These are phyloP conservation scores for Tyrophagus putrescentiae DNA, from an alignment of 1,140 invertebrate species.

Conservation along the genomic window DNA sequence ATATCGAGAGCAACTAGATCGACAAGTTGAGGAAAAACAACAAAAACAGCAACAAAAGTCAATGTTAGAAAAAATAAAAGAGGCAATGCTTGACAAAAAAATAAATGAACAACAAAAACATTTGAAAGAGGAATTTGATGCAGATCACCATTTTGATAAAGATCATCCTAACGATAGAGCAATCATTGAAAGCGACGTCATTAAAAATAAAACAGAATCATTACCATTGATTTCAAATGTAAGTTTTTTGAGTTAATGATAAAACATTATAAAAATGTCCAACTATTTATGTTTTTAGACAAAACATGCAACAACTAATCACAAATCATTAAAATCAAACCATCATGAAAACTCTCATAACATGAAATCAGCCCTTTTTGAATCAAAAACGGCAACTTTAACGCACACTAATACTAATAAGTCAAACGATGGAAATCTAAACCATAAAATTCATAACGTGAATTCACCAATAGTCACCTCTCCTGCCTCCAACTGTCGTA, in stretches of 20 bases:
- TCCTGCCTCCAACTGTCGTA: neutral
- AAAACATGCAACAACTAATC: neutral
- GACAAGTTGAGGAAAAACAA: neutral
- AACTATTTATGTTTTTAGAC: neutral
- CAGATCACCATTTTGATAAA: neutral
- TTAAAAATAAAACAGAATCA: neutral
- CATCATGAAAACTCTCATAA: neutral
- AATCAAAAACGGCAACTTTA: neutral
- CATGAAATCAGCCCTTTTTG: neutral
- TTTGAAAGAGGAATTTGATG: slow-evolving; percentile 2
- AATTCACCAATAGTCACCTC: neutral
- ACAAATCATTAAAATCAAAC: neutral
- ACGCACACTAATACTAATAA: too few species aligned
- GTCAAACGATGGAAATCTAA: too few species aligned
- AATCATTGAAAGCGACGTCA: neutral
- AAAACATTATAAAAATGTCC: neutral
- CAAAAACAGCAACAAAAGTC: neutral
- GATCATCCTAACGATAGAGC: neutral
- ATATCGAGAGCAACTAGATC: neutral
- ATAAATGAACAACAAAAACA: neutral
- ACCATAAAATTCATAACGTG: neutral
- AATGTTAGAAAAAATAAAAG: neutral
- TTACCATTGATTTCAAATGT: neutral
- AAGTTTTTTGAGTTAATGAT: neutral
- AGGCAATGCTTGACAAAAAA: neutral